phyloP scores from a whole-genome alignment of 2,113 vertebrate species.

The Elephantulus edwardii region DNA sequence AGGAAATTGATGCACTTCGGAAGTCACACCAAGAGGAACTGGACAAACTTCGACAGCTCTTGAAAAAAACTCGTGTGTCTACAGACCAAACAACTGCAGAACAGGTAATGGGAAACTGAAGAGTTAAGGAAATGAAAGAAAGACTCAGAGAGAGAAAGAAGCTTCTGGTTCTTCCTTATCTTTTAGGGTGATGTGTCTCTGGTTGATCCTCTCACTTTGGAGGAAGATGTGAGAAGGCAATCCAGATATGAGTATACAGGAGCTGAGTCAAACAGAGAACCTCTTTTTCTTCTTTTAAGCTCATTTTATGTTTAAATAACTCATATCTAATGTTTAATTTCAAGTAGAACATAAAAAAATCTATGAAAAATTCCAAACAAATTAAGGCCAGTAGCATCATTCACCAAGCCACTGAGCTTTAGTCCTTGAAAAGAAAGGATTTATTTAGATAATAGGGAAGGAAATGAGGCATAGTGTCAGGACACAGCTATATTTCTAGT shows the following conservation, averaged over 20 bases:
- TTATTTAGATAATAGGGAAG: not conserved
- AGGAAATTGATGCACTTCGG: slow-evolving; percentile 93
- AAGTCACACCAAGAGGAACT: slow-evolving; percentile 88
- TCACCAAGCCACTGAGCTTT: not conserved
- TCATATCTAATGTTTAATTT: not conserved
- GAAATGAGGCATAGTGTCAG: not conserved
- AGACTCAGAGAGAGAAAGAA: not conserved
- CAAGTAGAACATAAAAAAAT: slow-evolving; percentile 9
- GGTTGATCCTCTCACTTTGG: not conserved
- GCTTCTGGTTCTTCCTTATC: not conserved
- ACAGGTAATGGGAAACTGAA: slow-evolving; percentile 85
- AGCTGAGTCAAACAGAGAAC: not conserved
- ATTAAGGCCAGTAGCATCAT: not conserved
- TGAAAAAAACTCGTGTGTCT: slow-evolving; percentile 89
- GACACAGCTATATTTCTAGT: not conserved
- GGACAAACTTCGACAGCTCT: slow-evolving; percentile 88
- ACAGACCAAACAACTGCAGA: slow-evolving; percentile 88
- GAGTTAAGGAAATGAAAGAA: not conserved
- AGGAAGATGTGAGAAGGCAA: not conserved
- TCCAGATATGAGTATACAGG: not conserved
- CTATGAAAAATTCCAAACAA: not conserved
- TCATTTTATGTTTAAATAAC: slow-evolving; percentile 3
- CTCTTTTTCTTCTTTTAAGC: slow-evolving; percentile 6
- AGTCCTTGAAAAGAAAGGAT: not conserved
- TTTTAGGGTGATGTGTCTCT: not conserved